Percentiles rank a stretch among this genome's conserved stretches.
These are phyloP conservation scores for Cheilinus undulatus DNA, from an alignment of 2,113 vertebrate genomes.

Conservation along the genomic window DNA sequence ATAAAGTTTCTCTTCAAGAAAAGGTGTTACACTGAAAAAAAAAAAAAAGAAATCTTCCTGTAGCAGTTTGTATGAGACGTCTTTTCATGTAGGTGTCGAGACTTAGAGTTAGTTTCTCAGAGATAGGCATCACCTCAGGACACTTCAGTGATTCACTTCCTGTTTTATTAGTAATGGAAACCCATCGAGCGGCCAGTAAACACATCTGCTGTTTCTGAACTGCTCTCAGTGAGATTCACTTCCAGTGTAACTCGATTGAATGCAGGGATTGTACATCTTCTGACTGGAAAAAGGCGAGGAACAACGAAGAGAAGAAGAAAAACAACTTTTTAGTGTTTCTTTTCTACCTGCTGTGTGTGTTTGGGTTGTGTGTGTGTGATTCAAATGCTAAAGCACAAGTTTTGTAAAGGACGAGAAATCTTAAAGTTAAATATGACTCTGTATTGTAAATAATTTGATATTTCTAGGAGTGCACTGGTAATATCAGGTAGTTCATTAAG, in stretches of 20 bases:
- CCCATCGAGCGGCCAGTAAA: constrained; percentile 21
- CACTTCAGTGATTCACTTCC: constrained; percentile 62
- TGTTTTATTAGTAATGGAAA: constrained; percentile 55
- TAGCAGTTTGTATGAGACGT: constrained; percentile 72
- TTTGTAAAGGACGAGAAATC: constrained; percentile 58
- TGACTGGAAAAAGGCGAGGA: constrained; percentile 27
- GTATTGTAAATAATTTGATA: constrained; percentile 71
- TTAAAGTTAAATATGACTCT: constrained; percentile 26
- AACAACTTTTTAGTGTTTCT: constrained; percentile 44
- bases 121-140: constrained; percentile 76
- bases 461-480: constrained; percentile 53
- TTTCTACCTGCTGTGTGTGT: constrained; percentile 66
- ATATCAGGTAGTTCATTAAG: constrained; percentile 80
- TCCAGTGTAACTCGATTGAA: constrained; percentile 42
- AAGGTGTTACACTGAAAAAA: constrained; percentile 8
- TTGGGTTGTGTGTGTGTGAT: constrained; percentile 45
- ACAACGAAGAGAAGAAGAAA: constrained; percentile 32
- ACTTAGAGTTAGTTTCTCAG: constrained; percentile 43
- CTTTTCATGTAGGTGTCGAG: constrained; percentile 46
- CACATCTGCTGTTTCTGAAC: constrained; percentile 43
- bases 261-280: constrained; percentile 63
- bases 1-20: constrained; percentile 15
- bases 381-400: constrained; percentile 77
- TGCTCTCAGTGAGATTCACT: constrained; percentile 46
- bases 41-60: constrained; percentile 49